Base-by-base conservation (phyloP, 2,888 invertebrate species). In the Drosophila kambysellisi region DNA sequence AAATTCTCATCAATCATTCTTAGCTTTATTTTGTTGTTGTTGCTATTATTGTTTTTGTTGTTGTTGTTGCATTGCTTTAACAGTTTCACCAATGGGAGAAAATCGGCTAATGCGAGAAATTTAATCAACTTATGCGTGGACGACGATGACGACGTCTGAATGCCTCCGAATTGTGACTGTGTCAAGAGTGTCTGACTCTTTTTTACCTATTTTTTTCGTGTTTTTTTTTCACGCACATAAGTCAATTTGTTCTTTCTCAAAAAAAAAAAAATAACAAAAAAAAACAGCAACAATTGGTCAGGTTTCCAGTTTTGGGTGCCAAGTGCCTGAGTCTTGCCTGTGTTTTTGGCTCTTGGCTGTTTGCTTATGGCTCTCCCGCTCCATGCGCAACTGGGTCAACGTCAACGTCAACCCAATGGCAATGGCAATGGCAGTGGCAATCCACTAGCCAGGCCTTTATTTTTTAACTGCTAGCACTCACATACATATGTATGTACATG, bases 51-150 rank as follows among this genome's bases (percentile, higher is more conserved):
- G 20, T 25, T 33, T 35, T 58, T 39, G n/a, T 59, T 53, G 30
- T 51, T 60, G 37, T 52, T 53, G 30, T 39, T 64, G 64, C 37
- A 69, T 43, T 58, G 71, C 58, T 63, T 61, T 20, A 57, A 84
- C 85, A 89, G 74, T 88, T 84, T 84, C 89, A 69, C 87, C 72
- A 58, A 70, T 68, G 63, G 74, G 79, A 70, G 84, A 89, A 89
- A 89, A 85, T 85, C 74, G 89, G 85, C 67, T 82, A 89, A 84
- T 88, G 89, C 88, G 88, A 84, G 88, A 89, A 84, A 84, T 89
- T 84, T 84, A 89, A 84, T 84, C 88, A 84, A 89, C 85, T 88
- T 89, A 82, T 73, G 89, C 73, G 83, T 84, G 70, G 80, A 67
- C 71, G 54, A 59, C 46, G 57, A 39, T 46, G 70, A 54, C 82